Evolutionary conservation across 2,113 vertebrate species (phyloP), one percentile per base, ranked within the genome.

Genomic region (Pterophyllum scalare): DNA sequence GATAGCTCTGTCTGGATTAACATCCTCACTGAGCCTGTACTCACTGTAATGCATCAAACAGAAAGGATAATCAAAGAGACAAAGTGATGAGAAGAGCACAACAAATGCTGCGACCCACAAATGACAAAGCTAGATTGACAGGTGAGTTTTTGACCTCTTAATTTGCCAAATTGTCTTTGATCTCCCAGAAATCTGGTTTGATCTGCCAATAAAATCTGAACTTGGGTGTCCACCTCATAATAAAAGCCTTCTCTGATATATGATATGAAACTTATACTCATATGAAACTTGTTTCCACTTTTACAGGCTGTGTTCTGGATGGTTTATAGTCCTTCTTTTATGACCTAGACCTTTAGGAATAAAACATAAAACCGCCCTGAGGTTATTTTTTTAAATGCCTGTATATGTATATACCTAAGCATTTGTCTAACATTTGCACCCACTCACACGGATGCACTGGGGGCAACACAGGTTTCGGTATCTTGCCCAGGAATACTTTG

Each of bases 21-120:
- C 87, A n/a, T 90, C 91, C 40, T 90, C 90, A 40, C 93, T 88
- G 24, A 97, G 95, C 8, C 90, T 93, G 91, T 96, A 98, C 91
- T 97, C 90, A 14, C 93, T 92, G 78, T 52, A 70, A 75, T 1
- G n/a, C 52, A 85, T 59, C 60, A 24, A 8, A 67, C 20, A 60
- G 2, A 59, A 0, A 11, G 80, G 35, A 56, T 6, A n/a, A 15
- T 5, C 46, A 6, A 15, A 70, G 24, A 52, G 14, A 31, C 9
- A 46, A 28, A 46, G 40, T 19, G 40, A 46, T 70, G 65, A 49
- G 43, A 17, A 40, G 61, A 70, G 15, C 64, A 70, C 40, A 49
- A 19, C 6, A 49, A 49, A 12, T 15, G 15, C 46, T 17, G 13
- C 46, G 1, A 15, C 13, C 13, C 43, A 6, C 43, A 46, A 14